Evolutionary conservation across 1,140 invertebrate species (phyloP).

Genomic region (Drosophila sp.): DNA sequence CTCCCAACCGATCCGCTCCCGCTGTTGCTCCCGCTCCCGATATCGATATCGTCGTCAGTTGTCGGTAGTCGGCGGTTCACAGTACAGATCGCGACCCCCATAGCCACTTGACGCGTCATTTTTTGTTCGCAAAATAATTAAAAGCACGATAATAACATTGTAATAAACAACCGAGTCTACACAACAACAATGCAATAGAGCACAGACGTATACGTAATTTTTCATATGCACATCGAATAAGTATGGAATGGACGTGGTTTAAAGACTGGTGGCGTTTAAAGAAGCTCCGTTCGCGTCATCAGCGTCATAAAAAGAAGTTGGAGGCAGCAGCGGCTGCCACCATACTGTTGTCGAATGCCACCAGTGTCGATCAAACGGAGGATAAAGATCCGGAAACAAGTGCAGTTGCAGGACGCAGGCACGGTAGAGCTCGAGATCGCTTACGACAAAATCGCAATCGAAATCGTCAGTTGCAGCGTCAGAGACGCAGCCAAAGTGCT

Average conservation of each 20-base stretch:
- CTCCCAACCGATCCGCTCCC: slow-evolving; percentile 30
- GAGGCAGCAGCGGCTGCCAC: slow-evolving; percentile 59
- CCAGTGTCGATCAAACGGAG: background rate
- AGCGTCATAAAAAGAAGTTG: slow-evolving; percentile 84
- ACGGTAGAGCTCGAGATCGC: slow-evolving; percentile 32
- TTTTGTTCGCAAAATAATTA: slow-evolving; percentile 9
- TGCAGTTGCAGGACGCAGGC: slow-evolving; percentile 20
- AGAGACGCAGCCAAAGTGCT: slow-evolving; percentile 39
- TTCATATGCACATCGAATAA: background rate
- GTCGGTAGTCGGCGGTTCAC: slow-evolving; percentile 15
- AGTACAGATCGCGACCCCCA: slow-evolving; percentile 10
- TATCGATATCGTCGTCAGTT: slow-evolving; percentile 18
- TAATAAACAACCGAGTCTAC: too few species aligned
- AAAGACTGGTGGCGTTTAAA: slow-evolving; percentile 91
- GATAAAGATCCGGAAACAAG: background rate
- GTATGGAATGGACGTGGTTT: slow-evolving; percentile 90
- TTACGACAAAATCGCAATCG: slow-evolving; percentile 19
- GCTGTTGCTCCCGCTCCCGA: slow-evolving; percentile 8
- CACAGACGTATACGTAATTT: background rate
- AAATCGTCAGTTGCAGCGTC: slow-evolving; percentile 42
- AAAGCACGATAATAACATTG: slow-evolving; percentile 4
- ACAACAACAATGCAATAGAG: too few species aligned
- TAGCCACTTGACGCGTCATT: slow-evolving; percentile 7
- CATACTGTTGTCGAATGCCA: background rate
- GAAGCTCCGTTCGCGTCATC: slow-evolving; percentile 85